Evolutionary conservation across 2,113 vertebrate species (phyloP).

Genomic region (Bombycilla garrulus): DNA sequence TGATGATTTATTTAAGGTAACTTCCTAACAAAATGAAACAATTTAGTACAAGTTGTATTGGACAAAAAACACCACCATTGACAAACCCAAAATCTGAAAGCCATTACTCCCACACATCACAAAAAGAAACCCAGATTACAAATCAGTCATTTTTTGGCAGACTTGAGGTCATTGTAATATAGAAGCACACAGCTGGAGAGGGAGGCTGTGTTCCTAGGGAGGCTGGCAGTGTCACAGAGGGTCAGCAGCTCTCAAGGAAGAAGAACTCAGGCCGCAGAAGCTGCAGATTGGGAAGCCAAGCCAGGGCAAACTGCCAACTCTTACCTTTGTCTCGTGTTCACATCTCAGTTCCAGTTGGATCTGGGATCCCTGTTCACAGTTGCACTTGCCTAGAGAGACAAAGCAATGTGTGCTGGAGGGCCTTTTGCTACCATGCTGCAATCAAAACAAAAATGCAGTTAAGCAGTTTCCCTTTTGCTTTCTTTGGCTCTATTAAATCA

Average conservation of each 20-base stretch:
- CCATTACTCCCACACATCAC: background rate
- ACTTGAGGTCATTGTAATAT: background rate
- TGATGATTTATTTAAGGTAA: background rate
- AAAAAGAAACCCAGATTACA: background rate
- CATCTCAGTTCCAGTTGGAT: background rate
- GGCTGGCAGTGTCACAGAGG: background rate
- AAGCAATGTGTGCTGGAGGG: background rate
- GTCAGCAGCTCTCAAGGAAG: fast-evolving
- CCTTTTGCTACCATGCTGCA: background rate
- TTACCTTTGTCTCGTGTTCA: background rate
- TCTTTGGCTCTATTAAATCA: background rate
- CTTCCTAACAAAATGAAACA: background rate
- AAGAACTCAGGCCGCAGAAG: background rate
- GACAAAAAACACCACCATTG: background rate
- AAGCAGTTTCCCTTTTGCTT: background rate
- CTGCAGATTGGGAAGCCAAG: background rate
- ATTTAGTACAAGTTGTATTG: background rate
- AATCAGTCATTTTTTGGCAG: background rate
- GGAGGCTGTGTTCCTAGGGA: background rate
- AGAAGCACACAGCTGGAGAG: background rate
- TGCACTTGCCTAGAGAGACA: background rate
- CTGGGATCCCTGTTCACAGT: background rate
- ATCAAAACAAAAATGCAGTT: background rate
- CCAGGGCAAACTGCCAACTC: background rate
- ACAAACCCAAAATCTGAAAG: background rate